Evolutionary conservation across 2,797 vertebrate genomes (phyloP).

Genomic region (Lithobates pipiens): DNA sequence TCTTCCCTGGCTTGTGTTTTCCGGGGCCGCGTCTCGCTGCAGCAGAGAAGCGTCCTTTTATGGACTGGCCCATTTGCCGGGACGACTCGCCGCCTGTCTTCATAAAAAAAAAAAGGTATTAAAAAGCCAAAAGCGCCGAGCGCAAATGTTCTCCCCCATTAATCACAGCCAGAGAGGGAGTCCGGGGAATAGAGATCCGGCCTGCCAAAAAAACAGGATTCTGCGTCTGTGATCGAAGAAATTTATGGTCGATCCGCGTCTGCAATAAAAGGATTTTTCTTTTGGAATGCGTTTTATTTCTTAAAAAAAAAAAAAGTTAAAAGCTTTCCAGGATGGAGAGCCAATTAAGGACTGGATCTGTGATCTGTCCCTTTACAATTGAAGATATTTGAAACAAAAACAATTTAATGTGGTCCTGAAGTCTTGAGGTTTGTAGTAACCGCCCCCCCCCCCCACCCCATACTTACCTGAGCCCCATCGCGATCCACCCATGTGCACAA

Average conservation of each 20-base stretch:
- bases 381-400: not conserved
- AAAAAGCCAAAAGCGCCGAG: constrained; percentile 9
- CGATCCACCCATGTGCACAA: too few species aligned
- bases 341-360: not conserved
- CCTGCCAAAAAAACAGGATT: constrained; percentile 2
- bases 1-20: constrained; percentile 49
- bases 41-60: constrained; percentile 56
- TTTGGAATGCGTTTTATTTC: not conserved
- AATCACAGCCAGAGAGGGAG: not conserved
- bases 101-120: not conserved
- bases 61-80: not conserved
- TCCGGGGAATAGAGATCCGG: not conserved
- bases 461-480: too few species aligned
- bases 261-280: not conserved
- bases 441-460: too few species aligned
- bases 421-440: too few species aligned
- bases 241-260: not conserved
- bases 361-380: not conserved
- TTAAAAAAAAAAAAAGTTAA: too few species aligned
- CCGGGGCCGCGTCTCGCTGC: constrained; percentile 11
- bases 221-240: not conserved
- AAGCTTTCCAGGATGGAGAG: not conserved
- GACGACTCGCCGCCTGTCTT: not conserved
- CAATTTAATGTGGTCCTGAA: too few species aligned
- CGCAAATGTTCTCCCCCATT: not conserved